phyloP scores from a whole-genome alignment of 2,113 vertebrate genomes.

The Camelus dromedarius region DNA sequence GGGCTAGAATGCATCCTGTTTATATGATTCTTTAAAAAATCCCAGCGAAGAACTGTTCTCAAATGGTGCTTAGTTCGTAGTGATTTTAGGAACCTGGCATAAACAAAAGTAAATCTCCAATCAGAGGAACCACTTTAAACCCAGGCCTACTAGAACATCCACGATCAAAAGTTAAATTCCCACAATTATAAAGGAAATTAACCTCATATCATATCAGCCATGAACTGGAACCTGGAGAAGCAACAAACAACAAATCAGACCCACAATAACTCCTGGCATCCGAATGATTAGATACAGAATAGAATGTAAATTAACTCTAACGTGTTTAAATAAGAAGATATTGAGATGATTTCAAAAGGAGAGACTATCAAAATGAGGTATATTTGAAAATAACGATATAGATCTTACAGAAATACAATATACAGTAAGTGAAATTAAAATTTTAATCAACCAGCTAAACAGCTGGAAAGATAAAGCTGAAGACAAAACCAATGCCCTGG shows the following conservation, averaged over 20 bases:
- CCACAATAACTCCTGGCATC: not conserved
- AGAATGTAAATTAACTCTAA: not conserved
- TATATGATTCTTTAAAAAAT: not conserved
- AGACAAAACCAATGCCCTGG: not conserved
- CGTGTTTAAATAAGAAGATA: not conserved
- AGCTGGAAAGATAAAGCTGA: not conserved
- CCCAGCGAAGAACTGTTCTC: not conserved
- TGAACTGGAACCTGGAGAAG: not conserved
- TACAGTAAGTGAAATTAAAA: not conserved
- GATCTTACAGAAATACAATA: not conserved
- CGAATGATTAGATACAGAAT: not conserved
- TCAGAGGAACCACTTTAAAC: not conserved
- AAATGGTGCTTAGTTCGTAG: not conserved
- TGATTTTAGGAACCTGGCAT: not conserved
- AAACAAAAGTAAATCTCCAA: not conserved
- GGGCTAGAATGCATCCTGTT: not conserved
- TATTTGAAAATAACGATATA: not conserved
- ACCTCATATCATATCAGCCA: not conserved
- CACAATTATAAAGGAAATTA: constrained; percentile 16
- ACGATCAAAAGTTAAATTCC: not conserved
- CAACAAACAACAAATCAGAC: not conserved
- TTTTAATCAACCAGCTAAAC: not conserved
- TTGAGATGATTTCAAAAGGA: not conserved
- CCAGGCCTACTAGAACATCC: not conserved
- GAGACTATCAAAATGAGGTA: not conserved